These are phyloP conservation scores for Bergia sp. DNA, from an alignment of 92 coral and sea anemone genomes.

Conservation along the genomic window DNA sequence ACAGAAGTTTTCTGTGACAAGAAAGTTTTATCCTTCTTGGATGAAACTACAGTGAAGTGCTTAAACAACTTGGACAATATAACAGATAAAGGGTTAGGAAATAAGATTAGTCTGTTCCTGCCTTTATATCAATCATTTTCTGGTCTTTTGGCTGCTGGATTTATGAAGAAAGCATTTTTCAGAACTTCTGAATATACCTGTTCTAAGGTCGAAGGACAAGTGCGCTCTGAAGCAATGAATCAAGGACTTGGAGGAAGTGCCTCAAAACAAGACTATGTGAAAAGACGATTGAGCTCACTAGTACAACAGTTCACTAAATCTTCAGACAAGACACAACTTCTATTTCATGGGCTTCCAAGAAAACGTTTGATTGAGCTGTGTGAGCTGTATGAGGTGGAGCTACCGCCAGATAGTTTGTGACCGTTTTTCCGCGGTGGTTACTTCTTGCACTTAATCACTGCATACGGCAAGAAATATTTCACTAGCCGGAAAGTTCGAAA, in stretches of 20 bases:
- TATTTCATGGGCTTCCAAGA: slow-evolving; percentile 16
- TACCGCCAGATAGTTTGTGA: neutral
- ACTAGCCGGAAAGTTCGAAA: neutral
- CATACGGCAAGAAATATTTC: neutral
- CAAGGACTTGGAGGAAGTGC: neutral
- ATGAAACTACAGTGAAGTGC: slow-evolving; percentile 21
- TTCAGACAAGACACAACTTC: slow-evolving; percentile 8
- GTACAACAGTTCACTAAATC: neutral
- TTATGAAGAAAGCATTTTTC: neutral
- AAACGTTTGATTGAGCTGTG: slow-evolving; percentile 32
- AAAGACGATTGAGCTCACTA: slow-evolving; percentile 7
- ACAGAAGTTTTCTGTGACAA: neutral
- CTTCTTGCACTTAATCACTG: neutral
- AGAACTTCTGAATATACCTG: neutral
- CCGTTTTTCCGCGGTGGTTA: neutral
- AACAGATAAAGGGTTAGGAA: neutral
- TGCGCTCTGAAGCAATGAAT: neutral
- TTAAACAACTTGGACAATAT: slow-evolving; percentile 18
- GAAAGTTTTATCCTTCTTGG: neutral
- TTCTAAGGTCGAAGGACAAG: neutral
- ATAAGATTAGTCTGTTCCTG: neutral
- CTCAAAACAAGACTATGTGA: neutral
- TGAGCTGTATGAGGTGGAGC: neutral
- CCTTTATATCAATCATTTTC: slow-evolving; percentile 26
- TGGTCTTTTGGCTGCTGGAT: slow-evolving; percentile 24